Evolutionary conservation across 2,888 invertebrate genomes (phyloP).

Genomic region (Ophioninae sp.): DNA sequence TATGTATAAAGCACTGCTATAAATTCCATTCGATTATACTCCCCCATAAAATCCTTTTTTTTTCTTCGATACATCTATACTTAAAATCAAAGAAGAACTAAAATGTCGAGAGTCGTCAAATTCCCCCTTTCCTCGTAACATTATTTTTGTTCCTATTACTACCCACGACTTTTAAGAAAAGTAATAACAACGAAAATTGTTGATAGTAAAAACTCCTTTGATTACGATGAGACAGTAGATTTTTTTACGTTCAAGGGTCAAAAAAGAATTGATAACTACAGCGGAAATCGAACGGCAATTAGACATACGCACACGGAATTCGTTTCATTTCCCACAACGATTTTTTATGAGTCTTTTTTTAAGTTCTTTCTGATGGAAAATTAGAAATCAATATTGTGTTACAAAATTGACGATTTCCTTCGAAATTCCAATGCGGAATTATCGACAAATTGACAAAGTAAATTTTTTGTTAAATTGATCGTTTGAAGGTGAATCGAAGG

Average conservation of each 20-base stretch:
- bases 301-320: neutral
- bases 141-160: conserved; percentile 1
- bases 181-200: conserved; percentile 20
- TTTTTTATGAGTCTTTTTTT: neutral
- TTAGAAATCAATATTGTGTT: no score
- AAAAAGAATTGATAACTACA: neutral
- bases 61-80: neutral
- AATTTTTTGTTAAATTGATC: no score
- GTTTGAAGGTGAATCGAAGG: no score
- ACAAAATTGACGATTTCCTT: neutral
- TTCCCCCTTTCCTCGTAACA: neutral
- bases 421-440: neutral
- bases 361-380: neutral
- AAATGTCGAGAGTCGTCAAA: conserved; percentile 19
- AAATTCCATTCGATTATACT: conserved; percentile 15
- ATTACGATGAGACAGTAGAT: neutral
- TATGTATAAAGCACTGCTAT: neutral
- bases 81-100: neutral
- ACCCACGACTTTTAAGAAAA: conserved; percentile 17
- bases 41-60: neutral
- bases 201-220: conserved; percentile 5
- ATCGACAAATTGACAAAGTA: no score
- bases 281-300: neutral
- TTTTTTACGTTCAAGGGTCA: neutral
- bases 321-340: neutral